Evolutionary conservation across 2,888 invertebrate genomes (phyloP).

Genomic region (Laothoe populi): DNA sequence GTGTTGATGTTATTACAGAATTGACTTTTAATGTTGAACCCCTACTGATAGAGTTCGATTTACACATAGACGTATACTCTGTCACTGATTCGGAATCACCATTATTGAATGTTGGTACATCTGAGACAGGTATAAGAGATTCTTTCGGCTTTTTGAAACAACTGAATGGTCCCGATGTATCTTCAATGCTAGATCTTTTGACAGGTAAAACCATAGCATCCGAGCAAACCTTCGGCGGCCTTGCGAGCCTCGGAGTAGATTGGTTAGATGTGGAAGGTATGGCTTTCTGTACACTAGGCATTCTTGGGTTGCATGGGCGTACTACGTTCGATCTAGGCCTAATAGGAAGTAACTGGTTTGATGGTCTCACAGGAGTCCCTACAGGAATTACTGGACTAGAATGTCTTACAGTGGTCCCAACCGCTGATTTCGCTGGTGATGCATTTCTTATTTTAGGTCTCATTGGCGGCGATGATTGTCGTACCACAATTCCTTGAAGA

Average conservation of each 20-base stretch:
- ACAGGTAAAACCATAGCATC: conserved; percentile 47
- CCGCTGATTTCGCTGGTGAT: conserved; percentile 43
- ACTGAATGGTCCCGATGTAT: conserved; percentile 61
- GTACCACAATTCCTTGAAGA: conserved; percentile 58
- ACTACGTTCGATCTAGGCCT: conserved; percentile 49
- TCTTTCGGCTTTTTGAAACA: conserved; percentile 77
- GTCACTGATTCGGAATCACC: conserved; percentile 45
- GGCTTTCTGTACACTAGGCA: conserved; percentile 48
- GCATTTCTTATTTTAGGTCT: conserved; percentile 53
- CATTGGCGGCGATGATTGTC: conserved; percentile 56
- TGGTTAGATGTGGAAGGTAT: conserved; percentile 46
- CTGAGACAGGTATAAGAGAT: conserved; percentile 59
- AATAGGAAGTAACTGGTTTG: conserved; percentile 57
- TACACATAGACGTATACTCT: conserved; percentile 57
- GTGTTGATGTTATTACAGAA: conserved; percentile 60
- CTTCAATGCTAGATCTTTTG: conserved; percentile 58
- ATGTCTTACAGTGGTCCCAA: conserved; percentile 25
- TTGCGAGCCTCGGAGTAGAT: conserved; percentile 48
- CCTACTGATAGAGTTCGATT: conserved; percentile 59
- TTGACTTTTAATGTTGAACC: conserved; percentile 66
- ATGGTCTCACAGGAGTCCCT: conserved; percentile 42
- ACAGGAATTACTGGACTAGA: conserved; percentile 21
- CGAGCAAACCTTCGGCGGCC: conserved; percentile 65
- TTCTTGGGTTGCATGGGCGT: conserved; percentile 53
- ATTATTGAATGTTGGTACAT: conserved; percentile 47